phyloP scores from a whole-genome alignment of 1,140 invertebrate genomes.

The Solen grandis region DNA sequence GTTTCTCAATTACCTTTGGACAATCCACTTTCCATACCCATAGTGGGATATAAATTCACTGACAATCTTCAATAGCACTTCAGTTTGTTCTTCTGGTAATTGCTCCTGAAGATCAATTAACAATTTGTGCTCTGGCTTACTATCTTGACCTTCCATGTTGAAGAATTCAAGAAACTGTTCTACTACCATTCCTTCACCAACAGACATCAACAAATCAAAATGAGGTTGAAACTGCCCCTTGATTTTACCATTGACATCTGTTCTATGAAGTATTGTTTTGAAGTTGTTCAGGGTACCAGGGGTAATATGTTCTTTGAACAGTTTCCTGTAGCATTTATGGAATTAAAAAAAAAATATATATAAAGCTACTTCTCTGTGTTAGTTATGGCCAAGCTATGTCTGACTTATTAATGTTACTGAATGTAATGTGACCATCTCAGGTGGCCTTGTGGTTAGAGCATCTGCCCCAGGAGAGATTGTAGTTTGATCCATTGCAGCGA shows the following conservation, averaged over 20 bases:
- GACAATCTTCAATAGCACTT: background rate
- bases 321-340: constrained; percentile 12
- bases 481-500: too few species aligned
- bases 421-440: too few species aligned
- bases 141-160: constrained; percentile 6
- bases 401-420: too few species aligned
- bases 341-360: background rate
- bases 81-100: constrained; percentile 14
- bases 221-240: constrained; percentile 18
- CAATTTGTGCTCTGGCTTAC: constrained; percentile 12
- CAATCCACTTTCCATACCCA: background rate
- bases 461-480: too few species aligned
- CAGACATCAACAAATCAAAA: constrained; percentile 1
- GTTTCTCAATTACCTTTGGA: background rate
- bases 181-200: background rate
- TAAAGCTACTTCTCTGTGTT: too few species aligned
- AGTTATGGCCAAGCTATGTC: too few species aligned
- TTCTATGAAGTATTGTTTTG: constrained; percentile 17
- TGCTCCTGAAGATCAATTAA: background rate
- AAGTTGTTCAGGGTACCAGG: constrained; percentile 20
- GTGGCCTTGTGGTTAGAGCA: too few species aligned
- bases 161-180: constrained; percentile 22
- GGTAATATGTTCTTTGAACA: background rate
- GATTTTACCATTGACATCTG: constrained; percentile 24
- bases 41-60: background rate